Conservation (phyloP, 2,797 vertebrate species). For the Rachycentron canadum region DNA sequence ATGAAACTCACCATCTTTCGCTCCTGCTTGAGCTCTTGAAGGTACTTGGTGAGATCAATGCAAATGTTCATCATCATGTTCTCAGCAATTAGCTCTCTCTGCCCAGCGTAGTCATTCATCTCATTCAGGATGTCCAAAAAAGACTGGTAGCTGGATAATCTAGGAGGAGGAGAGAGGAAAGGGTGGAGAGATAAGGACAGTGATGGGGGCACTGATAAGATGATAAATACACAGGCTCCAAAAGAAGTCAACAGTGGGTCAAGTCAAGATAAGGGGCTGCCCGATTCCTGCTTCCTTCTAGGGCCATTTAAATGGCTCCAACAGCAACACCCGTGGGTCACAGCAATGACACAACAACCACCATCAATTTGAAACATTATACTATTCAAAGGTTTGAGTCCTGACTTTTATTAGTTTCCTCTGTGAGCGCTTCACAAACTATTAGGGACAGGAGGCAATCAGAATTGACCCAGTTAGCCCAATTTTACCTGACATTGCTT, state of each 20-base stretch:
- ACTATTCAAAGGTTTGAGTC: background rate
- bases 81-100: constrained; percentile 92
- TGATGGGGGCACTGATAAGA: constrained; percentile 63
- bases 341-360: background rate
- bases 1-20: constrained; percentile 88
- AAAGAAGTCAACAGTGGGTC: constrained; percentile 25
- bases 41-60: constrained; percentile 90
- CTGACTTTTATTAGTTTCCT: background rate
- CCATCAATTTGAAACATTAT: background rate
- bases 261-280: constrained; percentile 61
- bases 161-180: constrained; percentile 68
- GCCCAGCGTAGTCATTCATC: constrained; percentile 92
- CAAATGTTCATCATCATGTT: constrained; percentile 91
- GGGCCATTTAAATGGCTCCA: constrained; percentile 58
- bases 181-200: constrained; percentile 52
- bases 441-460: background rate
- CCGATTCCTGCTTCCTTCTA: constrained; percentile 67
- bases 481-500: background rate
- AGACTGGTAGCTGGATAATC: constrained; percentile 90
- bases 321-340: background rate
- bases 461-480: background rate
- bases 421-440: background rate
- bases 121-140: constrained; percentile 91
- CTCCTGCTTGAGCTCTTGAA: constrained; percentile 92
- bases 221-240: constrained; percentile 45